Evolutionary conservation across 1,140 invertebrate species (phyloP).

Genomic region (Papilio polytes): DNA sequence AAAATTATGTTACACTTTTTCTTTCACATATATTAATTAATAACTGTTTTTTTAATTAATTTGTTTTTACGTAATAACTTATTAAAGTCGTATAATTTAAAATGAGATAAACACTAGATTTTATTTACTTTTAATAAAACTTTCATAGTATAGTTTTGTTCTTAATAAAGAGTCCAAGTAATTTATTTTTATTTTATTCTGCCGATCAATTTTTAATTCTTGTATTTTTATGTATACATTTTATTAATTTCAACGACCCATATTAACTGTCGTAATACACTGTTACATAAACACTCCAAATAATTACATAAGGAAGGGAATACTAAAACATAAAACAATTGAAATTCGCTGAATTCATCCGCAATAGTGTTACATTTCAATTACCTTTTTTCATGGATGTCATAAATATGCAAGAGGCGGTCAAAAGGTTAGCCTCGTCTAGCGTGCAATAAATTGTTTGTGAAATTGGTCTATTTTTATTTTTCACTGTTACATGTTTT

Average conservation of each 20-base stretch:
- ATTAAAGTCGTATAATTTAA: not conserved
- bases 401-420: constrained; percentile 20
- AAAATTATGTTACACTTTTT: not conserved
- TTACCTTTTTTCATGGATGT: not conserved
- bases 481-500: not conserved
- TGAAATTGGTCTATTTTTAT: constrained; percentile 2
- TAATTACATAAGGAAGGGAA: not conserved
- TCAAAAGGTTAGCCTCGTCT: constrained; percentile 7
- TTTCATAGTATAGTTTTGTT: no score
- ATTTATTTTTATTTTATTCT: no score
- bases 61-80: no score
- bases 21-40: not conserved
- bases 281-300: not conserved
- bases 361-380: not conserved
- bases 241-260: no score
- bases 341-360: not conserved
- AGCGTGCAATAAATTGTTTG: constrained; percentile 2
- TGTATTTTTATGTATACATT: no score
- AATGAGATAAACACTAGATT: no score
- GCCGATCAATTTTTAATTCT: no score
- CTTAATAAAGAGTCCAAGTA: no score
- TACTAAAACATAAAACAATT: not conserved
- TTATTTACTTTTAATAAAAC: no score
- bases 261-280: no score
- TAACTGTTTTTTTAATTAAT: not conserved